phyloP scores from a whole-genome alignment of 64 coral and sea anemone species.

The Porites australiensis region DNA sequence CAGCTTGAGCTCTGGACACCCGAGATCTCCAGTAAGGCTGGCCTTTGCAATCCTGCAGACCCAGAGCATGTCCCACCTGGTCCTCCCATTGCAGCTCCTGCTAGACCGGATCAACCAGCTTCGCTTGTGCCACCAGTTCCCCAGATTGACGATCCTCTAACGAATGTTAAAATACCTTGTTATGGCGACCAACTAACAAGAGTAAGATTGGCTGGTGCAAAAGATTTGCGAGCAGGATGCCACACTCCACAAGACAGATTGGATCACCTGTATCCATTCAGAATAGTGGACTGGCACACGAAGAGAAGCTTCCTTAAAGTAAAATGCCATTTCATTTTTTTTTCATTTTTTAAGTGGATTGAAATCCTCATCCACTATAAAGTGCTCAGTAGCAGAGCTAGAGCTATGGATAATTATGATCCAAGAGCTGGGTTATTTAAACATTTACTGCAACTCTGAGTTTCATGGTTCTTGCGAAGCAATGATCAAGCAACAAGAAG shows the following conservation, averaged over 20 bases:
- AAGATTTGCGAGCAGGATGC: constrained; percentile 56
- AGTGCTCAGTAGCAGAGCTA: too few species aligned
- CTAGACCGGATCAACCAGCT: constrained; percentile 50
- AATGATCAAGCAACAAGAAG: background rate
- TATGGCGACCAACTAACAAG: constrained; percentile 66
- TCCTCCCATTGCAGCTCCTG: constrained; percentile 31
- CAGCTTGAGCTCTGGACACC: constrained; percentile 49
- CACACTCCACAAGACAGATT: constrained; percentile 52
- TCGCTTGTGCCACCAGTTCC: constrained; percentile 53
- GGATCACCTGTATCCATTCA: constrained; percentile 56
- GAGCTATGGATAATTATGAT: too few species aligned
- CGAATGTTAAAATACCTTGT: constrained; percentile 44
- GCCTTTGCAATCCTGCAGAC: background rate
- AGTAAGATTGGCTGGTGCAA: constrained; percentile 61
- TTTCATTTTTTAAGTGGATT: too few species aligned
- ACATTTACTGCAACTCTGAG: too few species aligned
- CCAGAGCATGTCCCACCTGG: background rate
- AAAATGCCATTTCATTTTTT: background rate
- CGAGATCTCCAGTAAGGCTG: constrained; percentile 46
- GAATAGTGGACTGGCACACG: constrained; percentile 21
- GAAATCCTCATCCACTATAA: too few species aligned
- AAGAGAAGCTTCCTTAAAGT: background rate
- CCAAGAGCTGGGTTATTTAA: background rate
- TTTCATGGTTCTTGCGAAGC: too few species aligned
- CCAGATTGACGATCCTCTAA: constrained; percentile 31